Percentiles rank a stretch among this genome's conserved stretches.
Conservation (phyloP, 2,888 invertebrate species). For the Bedellia somnulentella region DNA sequence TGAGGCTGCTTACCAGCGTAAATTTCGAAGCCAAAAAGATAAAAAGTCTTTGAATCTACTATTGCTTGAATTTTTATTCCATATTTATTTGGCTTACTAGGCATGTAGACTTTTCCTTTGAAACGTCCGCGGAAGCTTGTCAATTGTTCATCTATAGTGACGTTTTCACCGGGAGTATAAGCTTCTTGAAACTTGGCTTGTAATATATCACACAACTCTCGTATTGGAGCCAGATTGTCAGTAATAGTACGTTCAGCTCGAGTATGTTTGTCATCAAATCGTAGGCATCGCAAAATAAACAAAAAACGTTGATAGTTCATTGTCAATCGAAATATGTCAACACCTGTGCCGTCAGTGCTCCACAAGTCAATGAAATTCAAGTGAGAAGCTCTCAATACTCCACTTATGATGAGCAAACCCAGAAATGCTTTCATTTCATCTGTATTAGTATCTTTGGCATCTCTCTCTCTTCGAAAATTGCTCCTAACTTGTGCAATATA, state of each 20-base stretch:
- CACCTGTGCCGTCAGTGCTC: constrained; percentile 13
- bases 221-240: no score
- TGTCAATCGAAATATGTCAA: constrained; percentile 11
- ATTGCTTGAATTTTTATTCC: background rate
- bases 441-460: constrained; percentile 8
- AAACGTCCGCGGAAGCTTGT: background rate
- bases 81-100: background rate
- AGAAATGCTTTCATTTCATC: constrained; percentile 11
- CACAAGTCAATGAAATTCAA: constrained; percentile 12
- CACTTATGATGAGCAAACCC: constrained; percentile 9
- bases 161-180: background rate
- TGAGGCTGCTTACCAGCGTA: background rate
- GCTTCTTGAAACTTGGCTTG: no score
- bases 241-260: no score
- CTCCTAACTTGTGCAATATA: constrained; percentile 7
- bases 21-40: background rate
- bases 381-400: constrained; percentile 8
- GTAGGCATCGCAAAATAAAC: no score
- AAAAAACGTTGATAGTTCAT: no score
- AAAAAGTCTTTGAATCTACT: background rate
- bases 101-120: background rate
- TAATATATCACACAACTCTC: no score
- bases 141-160: background rate
- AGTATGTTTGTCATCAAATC: no score
- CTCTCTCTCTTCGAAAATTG: constrained; percentile 9